Evolutionary conservation across 2,797 vertebrate genomes (phyloP), one percentile per base, ranked within the genome.

Genomic region (Philypnodon macrostomus): DNA sequence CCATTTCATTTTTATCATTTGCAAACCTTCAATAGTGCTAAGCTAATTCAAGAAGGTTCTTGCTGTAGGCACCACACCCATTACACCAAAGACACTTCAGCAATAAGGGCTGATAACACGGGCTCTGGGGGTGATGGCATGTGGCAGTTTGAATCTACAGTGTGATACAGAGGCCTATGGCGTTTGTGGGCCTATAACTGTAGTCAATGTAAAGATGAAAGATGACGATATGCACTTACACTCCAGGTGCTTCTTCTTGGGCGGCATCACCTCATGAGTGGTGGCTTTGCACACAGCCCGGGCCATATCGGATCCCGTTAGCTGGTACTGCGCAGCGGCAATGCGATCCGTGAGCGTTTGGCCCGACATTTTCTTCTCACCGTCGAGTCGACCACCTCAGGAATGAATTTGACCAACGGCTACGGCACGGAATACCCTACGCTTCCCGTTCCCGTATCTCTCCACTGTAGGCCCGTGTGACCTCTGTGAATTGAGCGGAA

Each of bases 231-330:
- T 13, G 18, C 86, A 92, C 96, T 98, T 90, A 98, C 96, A 98
- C 77, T 99, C 97, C 90, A 98, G 91, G 93, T 99, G 97, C 85
- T 99, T 99, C 53, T 99, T 99, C 93, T 99, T 99, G 87, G 97
- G 97, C 85, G 95, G 95, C 96, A 98, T 98, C 89, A 98, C 95
- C 85, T 99, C 97, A 70, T 99, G 97, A 81, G 97, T 99, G 87
- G 97, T 99, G 67, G 97, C 96, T 90, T 99, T 99, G 91, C 97
- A 99, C 81, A 99, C 97, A 34, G 94, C 95, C 48, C 95, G 93
- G 63, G 97, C 95, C 70, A 99, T 96, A 49, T 97, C 96, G 10
- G 97, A 99, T 84, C 97, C 97, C 58, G 97, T 99, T 73, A 99
- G 94, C 87, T 96, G 95, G 92, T 99, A 96, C 84, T 98, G 97